These are phyloP conservation scores for Cheilosia soror DNA, from an alignment of 2,888 invertebrate genomes.

Conservation along the genomic window DNA sequence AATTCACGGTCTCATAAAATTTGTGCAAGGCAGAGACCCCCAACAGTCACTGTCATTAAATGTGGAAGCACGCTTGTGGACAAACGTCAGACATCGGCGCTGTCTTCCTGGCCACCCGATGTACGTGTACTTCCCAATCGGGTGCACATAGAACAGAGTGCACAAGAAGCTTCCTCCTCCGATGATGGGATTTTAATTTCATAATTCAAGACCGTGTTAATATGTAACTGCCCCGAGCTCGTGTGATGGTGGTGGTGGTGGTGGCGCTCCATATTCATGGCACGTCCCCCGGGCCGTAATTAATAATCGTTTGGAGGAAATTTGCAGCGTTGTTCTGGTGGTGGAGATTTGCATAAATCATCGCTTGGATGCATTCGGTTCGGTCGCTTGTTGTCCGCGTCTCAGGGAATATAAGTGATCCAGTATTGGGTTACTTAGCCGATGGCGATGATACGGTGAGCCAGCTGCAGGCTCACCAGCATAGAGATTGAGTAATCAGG, in stretches of 20 bases:
- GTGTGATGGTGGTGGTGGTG: conserved; percentile 24
- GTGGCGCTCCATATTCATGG: conserved; percentile 70
- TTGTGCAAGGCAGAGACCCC: conserved; percentile 49
- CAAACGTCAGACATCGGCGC: conserved; percentile 38
- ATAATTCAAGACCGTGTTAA: conserved; percentile 75
- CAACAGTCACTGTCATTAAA: conserved; percentile 70
- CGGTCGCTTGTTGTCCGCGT: conserved; percentile 11
- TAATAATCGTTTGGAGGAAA: conserved; percentile 74
- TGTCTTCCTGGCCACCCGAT: conserved; percentile 63
- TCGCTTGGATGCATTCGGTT: conserved; percentile 22
- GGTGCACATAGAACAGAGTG: conserved; percentile 42
- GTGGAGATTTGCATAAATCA: conserved; percentile 71
- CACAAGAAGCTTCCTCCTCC: conserved; percentile 62
- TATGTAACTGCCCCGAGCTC: conserved; percentile 68
- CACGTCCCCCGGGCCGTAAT: conserved; percentile 69
- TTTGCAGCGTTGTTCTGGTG: conserved; percentile 67
- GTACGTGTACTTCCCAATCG: conserved; percentile 55
- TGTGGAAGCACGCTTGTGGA: conserved; percentile 70
- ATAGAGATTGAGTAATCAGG: conserved; percentile 60
- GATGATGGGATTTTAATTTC: conserved; percentile 74
- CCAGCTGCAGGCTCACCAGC: conserved; percentile 3
- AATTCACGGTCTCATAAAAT: conserved; percentile 50
- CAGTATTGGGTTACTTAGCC: conserved; percentile 23
- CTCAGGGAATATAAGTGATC: conserved; percentile 26
- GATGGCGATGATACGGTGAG: conserved; percentile 23